Percentiles rank a stretch among this genome's conserved stretches.
These are phyloP conservation scores for Thalassoma bifasciatum DNA, from an alignment of 2,113 vertebrate genomes.

Conservation along the genomic window DNA sequence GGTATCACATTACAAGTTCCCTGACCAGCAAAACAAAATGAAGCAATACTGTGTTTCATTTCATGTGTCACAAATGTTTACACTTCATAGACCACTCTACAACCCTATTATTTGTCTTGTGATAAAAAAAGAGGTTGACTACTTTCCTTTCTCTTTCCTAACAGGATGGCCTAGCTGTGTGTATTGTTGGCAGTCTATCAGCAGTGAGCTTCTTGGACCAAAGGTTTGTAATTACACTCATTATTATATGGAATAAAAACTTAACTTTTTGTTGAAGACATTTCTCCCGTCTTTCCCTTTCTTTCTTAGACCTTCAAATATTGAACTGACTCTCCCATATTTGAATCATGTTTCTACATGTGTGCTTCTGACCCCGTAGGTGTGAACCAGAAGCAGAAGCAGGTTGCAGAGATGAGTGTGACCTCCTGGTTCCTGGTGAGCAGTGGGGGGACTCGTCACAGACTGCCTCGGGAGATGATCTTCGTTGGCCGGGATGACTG, in stretches of 20 bases:
- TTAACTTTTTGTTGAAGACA: too few species aligned
- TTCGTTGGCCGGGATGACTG: slow-evolving; percentile 99
- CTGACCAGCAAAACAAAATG: slow-evolving; percentile 42
- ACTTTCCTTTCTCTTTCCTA: slow-evolving; percentile 13
- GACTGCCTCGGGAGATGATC: slow-evolving; percentile 99
- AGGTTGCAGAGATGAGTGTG: slow-evolving; percentile 92
- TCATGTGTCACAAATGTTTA: neutral
- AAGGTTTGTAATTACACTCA: slow-evolving; percentile 55
- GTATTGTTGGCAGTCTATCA: slow-evolving; percentile 80
- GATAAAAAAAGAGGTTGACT: neutral
- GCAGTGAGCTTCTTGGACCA: slow-evolving; percentile 68
- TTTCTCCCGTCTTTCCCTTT: too few species aligned
- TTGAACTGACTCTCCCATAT: too few species aligned
- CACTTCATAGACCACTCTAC: too few species aligned
- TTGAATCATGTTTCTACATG: too few species aligned
- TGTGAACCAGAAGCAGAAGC: slow-evolving; percentile 43
- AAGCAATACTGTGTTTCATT: slow-evolving; percentile 31
- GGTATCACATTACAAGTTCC: slow-evolving; percentile 56
- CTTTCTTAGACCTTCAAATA: too few species aligned
- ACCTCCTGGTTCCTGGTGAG: slow-evolving; percentile 99
- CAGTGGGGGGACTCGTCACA: slow-evolving; percentile 96
- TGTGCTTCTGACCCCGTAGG: slow-evolving; percentile 31
- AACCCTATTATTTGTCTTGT: neutral
- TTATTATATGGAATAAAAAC: neutral
- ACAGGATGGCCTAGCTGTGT: slow-evolving; percentile 91